Evolutionary conservation across 1,140 invertebrate genomes (phyloP).

Genomic region (Panagrolaimus sp.): DNA sequence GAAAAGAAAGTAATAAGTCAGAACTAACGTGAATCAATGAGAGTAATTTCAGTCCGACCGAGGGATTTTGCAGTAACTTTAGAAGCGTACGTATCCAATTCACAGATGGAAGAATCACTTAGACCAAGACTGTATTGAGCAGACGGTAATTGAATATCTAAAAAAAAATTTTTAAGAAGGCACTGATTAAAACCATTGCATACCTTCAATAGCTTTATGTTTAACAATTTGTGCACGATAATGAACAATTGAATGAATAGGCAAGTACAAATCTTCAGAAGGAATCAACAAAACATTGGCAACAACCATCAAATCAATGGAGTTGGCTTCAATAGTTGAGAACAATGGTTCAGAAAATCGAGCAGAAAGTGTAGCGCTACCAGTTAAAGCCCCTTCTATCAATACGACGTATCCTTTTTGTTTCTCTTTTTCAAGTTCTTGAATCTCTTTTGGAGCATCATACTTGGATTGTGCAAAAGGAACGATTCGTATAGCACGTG

Average conservation of each 20-base stretch:
- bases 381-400: conserved; percentile 84
- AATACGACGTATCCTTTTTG: conserved; percentile 72
- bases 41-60: conserved; percentile 68
- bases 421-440: conserved; percentile 65
- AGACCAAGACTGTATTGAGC: conserved; percentile 74
- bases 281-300: conserved; percentile 78
- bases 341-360: conserved; percentile 63
- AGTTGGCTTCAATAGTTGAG: conserved; percentile 59
- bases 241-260: conserved; percentile 68
- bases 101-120: conserved; percentile 66
- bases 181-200: conserved; percentile 18
- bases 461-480: conserved; percentile 82
- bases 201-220: conserved; percentile 63
- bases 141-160: conserved; percentile 68
- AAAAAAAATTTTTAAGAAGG: conserved; percentile 26
- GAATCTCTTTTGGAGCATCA: conserved; percentile 68
- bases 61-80: conserved; percentile 65
- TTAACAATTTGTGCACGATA: conserved; percentile 72
- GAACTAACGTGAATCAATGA: conserved; percentile 63
- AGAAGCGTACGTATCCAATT: conserved; percentile 62
- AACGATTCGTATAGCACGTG: conserved; percentile 67
- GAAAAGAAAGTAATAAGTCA: conserved; percentile 24
- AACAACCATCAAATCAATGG: conserved; percentile 67
- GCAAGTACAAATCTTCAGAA: conserved; percentile 69
- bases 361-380: conserved; percentile 70